phyloP scores from a whole-genome alignment of 2,113 vertebrate species.

The Malaclemys terrapin region DNA sequence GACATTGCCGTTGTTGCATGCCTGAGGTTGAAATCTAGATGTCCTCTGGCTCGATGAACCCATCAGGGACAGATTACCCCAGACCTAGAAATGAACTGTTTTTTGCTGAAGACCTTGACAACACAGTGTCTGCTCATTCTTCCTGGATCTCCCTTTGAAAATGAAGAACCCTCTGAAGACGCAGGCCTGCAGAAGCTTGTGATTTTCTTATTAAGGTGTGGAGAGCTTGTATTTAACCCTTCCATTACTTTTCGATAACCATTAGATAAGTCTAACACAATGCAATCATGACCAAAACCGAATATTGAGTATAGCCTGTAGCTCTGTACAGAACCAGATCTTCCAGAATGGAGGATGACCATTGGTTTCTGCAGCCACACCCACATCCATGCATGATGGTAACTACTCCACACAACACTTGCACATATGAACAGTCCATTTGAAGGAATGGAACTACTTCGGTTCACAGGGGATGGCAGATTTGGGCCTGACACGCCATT shows the following conservation, averaged over 20 bases:
- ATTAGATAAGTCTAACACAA: background rate
- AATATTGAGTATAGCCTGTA: background rate
- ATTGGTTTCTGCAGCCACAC: background rate
- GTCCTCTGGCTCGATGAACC: rapidly evolving
- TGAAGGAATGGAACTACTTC: background rate
- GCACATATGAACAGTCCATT: background rate
- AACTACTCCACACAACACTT: background rate
- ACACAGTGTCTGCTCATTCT: rapidly evolving
- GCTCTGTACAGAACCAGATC: background rate
- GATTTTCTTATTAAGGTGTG: background rate
- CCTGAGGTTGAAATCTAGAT: constrained; percentile 3
- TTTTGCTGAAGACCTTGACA: background rate
- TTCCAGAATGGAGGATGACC: background rate
- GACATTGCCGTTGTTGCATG: background rate
- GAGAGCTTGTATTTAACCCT: rapidly evolving
- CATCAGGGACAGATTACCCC: background rate
- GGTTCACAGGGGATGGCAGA: background rate
- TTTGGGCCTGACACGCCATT: background rate
- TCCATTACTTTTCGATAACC: background rate
- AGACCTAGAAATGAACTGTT: background rate
- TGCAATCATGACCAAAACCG: background rate
- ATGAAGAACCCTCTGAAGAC: rapidly evolving
- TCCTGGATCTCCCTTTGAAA: background rate
- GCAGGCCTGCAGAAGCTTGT: background rate
- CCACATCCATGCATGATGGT: background rate